A percentile compares a stretch with the other conserved stretches of the same genome.
Conservation (phyloP, 2,113 vertebrate genomes). For the Oreocharis arfaki region DNA sequence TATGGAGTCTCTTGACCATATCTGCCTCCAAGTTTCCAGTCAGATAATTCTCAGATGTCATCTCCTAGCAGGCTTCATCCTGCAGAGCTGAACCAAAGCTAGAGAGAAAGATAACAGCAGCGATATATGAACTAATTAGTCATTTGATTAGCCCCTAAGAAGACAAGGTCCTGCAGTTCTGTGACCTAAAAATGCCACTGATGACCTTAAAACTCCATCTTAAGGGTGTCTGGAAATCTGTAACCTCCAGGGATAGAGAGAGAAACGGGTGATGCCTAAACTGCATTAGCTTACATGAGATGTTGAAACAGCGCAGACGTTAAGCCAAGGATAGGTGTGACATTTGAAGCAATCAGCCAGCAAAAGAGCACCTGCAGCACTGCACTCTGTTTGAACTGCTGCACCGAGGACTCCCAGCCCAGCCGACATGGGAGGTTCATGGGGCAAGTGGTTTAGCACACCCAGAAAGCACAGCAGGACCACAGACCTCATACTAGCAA, state of each 20-base stretch:
- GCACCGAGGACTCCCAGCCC: background rate
- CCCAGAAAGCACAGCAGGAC: background rate
- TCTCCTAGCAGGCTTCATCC: background rate
- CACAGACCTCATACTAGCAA: slow-evolving; percentile 22
- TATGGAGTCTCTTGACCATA: background rate
- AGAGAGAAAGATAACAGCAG: background rate
- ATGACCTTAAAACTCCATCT: slow-evolving; percentile 22
- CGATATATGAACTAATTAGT: background rate
- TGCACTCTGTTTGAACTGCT: slow-evolving; percentile 50
- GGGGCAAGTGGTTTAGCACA: background rate
- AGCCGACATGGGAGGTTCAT: background rate
- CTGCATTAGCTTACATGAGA: background rate
- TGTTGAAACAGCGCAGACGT: background rate
- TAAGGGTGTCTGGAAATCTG: background rate
- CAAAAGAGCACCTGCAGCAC: slow-evolving; percentile 41
- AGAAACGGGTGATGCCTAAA: background rate
- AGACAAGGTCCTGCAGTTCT: slow-evolving; percentile 4
- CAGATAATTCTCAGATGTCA: background rate
- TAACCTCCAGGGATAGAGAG: background rate
- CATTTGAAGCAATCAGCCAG: slow-evolving; percentile 24
- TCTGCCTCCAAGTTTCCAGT: background rate
- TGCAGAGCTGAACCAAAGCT: slow-evolving; percentile 1
- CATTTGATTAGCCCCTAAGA: background rate
- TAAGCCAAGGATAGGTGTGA: background rate
- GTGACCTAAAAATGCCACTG: slow-evolving; percentile 26